These are phyloP conservation scores for Dolichallabes microphthalmus DNA, from an alignment of 2,113 vertebrate species.

Conservation along the genomic window DNA sequence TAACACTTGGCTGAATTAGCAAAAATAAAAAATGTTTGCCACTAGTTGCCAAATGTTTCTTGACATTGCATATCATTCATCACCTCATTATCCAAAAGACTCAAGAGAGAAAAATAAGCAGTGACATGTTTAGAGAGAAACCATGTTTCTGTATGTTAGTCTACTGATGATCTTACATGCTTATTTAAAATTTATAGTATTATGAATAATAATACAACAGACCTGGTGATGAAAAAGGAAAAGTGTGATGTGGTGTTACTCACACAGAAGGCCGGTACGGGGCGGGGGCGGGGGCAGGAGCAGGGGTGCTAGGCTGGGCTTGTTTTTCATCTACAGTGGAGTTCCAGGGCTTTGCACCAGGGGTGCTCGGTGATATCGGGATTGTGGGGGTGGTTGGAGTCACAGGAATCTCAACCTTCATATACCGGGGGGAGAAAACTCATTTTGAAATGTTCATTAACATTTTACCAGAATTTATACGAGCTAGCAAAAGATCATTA, in stretches of 20 bases:
- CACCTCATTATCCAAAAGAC: not conserved
- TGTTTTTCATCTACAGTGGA: conserved; percentile 85
- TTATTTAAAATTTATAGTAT: not conserved
- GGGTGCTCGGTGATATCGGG: conserved; percentile 85
- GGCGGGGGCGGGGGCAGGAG: conserved; percentile 68
- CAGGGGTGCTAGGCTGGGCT: conserved; percentile 56
- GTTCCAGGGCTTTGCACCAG: conserved; percentile 86
- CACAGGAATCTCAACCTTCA: conserved; percentile 73
- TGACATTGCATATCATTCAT: not conserved
- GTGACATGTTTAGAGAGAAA: not conserved
- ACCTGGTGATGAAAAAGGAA: not conserved
- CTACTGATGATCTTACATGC: not conserved
- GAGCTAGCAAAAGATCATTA: not conserved
- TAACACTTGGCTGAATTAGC: not conserved
- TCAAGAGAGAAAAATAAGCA: not conserved
- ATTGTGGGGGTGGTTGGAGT: conserved; percentile 77
- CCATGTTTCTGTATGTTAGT: not conserved
- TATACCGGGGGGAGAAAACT: not conserved
- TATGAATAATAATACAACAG: not conserved
- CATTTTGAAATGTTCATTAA: not conserved
- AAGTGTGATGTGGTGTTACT: conserved; percentile 60
- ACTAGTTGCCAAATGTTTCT: not conserved
- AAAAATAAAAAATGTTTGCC: not conserved
- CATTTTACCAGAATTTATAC: not conserved
- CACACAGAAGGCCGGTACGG: conserved; percentile 84